These are phyloP conservation scores for Elegia similella DNA, from an alignment of 2,888 invertebrate genomes.

Conservation along the genomic window DNA sequence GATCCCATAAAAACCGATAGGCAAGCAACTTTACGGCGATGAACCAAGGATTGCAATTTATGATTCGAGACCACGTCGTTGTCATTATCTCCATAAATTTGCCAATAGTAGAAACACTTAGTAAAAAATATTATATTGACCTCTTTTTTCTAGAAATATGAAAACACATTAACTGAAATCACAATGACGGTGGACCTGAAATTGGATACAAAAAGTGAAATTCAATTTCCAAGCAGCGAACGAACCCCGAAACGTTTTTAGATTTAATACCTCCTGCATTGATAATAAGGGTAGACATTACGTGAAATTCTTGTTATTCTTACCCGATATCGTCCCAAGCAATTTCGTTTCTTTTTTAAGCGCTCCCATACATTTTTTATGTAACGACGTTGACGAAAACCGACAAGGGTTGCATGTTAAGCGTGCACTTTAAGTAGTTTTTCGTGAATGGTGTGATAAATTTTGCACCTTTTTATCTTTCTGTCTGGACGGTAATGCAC, in stretches of 20 bases:
- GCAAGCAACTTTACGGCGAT: too few relatives aligned
- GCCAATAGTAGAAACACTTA: too few relatives aligned
- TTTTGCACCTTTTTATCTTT: constrained; percentile 4
- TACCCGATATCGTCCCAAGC: constrained; percentile 7
- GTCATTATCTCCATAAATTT: too few relatives aligned
- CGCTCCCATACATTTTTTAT: constrained; percentile 19
- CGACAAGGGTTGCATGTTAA: constrained; percentile 14
- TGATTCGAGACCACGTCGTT: too few relatives aligned
- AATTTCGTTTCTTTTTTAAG: constrained; percentile 12
- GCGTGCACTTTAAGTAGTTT: constrained; percentile 4
- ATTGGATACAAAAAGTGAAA: not conserved
- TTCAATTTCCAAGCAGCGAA: not conserved
- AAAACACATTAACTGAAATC: too few relatives aligned
- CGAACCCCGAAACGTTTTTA: constrained; percentile 4
- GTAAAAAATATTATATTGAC: too few relatives aligned
- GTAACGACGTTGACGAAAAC: constrained; percentile 15
- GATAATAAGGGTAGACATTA: constrained; percentile 13
- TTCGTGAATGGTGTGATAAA: not conserved
- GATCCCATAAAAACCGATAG: too few relatives aligned
- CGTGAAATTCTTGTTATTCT: constrained; percentile 9
- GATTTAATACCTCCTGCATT: constrained; percentile 9
- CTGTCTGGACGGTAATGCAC: not conserved
- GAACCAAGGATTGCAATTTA: too few relatives aligned
- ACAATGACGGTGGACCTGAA: not conserved
- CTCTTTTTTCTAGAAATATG: too few relatives aligned